phyloP scores from a whole-genome alignment of 2,888 invertebrate genomes.

The Torymus auratus region DNA sequence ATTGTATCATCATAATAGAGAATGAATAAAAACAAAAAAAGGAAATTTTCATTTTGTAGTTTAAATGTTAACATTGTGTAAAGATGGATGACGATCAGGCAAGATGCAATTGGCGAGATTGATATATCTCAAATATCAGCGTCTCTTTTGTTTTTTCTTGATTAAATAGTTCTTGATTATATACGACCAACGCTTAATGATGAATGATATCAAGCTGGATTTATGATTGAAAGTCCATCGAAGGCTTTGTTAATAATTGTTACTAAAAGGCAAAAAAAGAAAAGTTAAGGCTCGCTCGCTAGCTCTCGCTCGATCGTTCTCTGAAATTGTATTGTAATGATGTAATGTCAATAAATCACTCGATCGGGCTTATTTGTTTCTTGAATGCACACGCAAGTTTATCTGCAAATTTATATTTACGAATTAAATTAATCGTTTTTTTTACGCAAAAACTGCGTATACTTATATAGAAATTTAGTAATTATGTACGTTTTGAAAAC shows the following conservation, averaged over 20 bases:
- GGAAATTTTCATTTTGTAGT: constrained; percentile 57
- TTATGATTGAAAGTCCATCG: constrained; percentile 18
- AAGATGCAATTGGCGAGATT: constrained; percentile 47
- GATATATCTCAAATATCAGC: constrained; percentile 37
- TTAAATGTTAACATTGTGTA: constrained; percentile 53
- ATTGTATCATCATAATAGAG: constrained; percentile 59
- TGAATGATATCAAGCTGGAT: constrained; percentile 25
- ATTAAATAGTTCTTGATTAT: constrained; percentile 22
- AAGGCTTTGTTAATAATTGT: constrained; percentile 33
- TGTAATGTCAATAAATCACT: constrained; percentile 47
- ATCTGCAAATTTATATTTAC: constrained; percentile 53
- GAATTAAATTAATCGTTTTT: constrained; percentile 45
- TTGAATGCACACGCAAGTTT: constrained; percentile 50
- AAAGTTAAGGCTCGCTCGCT: constrained; percentile 38
- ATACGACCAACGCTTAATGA: constrained; percentile 10
- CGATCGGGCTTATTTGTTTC: constrained; percentile 52
- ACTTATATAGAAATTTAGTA: constrained; percentile 49
- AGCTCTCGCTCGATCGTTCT: constrained; percentile 54
- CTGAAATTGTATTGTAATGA: constrained; percentile 55
- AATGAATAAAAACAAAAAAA: constrained; percentile 52
- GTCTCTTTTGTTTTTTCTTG: constrained; percentile 18
- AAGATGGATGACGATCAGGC: constrained; percentile 52
- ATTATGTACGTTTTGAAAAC: constrained; percentile 56
- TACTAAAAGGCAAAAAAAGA: constrained; percentile 5
- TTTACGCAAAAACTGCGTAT: constrained; percentile 46